Percentiles rank a stretch among this genome's conserved stretches.
Conservation (phyloP, 2,797 vertebrate genomes). For the Salarias fasciatus region DNA sequence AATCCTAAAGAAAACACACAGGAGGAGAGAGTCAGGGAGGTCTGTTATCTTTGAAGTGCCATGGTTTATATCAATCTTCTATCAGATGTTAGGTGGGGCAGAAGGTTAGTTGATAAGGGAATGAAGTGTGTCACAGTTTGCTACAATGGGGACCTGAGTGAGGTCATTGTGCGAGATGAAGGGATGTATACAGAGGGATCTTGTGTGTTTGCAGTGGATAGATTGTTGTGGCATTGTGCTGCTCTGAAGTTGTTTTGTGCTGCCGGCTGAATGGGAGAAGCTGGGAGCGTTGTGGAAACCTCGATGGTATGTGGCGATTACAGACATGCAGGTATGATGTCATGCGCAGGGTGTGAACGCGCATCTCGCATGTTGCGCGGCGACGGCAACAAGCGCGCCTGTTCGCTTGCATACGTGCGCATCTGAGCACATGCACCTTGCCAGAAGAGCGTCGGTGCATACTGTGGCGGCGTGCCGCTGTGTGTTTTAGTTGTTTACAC, state of each 20-base stretch:
- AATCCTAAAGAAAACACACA: conserved; percentile 85
- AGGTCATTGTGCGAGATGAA: conserved; percentile 81
- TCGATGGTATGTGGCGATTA: conserved; percentile 85
- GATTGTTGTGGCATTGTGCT: conserved; percentile 74
- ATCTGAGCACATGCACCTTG: conserved; percentile 35
- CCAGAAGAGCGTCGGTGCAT: background rate
- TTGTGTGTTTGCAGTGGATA: conserved; percentile 61
- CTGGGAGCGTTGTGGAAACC: conserved; percentile 72
- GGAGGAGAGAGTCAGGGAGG: conserved; percentile 63
- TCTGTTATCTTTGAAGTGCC: conserved; percentile 75
- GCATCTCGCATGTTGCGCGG: conserved; percentile 28
- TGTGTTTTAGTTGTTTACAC: conserved; percentile 38
- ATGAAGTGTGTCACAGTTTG: conserved; percentile 85
- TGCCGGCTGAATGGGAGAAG: conserved; percentile 74
- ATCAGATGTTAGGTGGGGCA: conserved; percentile 71
- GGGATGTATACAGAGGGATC: conserved; percentile 74
- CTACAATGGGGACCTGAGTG: conserved; percentile 82
- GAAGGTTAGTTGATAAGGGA: conserved; percentile 68
- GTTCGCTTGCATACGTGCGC: conserved; percentile 33
- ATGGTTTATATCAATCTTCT: conserved; percentile 57
- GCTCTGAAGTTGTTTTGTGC: conserved; percentile 77
- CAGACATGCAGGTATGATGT: conserved; percentile 85
- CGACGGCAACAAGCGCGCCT: conserved; percentile 20
- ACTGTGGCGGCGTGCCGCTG: background rate
- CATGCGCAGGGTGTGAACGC: conserved; percentile 68